Conservation (phyloP, 1,140 invertebrate species). For the Heliconius himera region DNA sequence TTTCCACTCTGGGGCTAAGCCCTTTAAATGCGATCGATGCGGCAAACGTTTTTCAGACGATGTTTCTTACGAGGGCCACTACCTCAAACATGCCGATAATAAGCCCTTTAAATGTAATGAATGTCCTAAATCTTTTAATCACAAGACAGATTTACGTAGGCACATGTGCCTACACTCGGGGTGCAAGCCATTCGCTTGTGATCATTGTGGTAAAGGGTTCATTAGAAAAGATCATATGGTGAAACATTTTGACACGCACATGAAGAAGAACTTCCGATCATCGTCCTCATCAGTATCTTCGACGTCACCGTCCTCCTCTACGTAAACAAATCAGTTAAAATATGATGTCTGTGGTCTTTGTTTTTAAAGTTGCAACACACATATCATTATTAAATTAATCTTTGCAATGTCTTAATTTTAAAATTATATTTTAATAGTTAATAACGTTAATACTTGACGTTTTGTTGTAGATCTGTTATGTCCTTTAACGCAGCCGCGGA, state of each 20-base stretch:
- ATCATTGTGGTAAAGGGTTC: constrained; percentile 93
- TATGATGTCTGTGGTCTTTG: constrained; percentile 24
- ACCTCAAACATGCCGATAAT: constrained; percentile 89
- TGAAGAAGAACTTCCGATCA: constrained; percentile 72
- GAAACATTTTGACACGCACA: constrained; percentile 94
- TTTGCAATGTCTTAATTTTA: constrained; percentile 51
- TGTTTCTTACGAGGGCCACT: constrained; percentile 86
- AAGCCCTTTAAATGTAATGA: constrained; percentile 94
- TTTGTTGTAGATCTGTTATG: constrained; percentile 56
- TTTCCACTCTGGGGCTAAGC: constrained; percentile 92
- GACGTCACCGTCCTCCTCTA: constrained; percentile 53
- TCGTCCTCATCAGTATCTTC: constrained; percentile 51
- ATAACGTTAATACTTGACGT: constrained; percentile 47
- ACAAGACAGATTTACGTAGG: constrained; percentile 94
- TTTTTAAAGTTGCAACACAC: constrained; percentile 48
- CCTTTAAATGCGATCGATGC: constrained; percentile 91
- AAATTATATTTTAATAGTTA: constrained; percentile 48
- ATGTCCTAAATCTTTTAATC: constrained; percentile 91
- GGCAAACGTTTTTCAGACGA: constrained; percentile 91
- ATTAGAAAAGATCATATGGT: constrained; percentile 97
- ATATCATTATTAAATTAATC: constrained; percentile 56
- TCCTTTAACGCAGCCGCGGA: constrained; percentile 52
- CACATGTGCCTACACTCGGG: constrained; percentile 94
- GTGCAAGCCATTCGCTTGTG: constrained; percentile 91
- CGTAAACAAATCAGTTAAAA: constrained; percentile 39